Base-by-base conservation (phyloP, 2,888 invertebrate species). In the Lasioglossum leucozonium region DNA sequence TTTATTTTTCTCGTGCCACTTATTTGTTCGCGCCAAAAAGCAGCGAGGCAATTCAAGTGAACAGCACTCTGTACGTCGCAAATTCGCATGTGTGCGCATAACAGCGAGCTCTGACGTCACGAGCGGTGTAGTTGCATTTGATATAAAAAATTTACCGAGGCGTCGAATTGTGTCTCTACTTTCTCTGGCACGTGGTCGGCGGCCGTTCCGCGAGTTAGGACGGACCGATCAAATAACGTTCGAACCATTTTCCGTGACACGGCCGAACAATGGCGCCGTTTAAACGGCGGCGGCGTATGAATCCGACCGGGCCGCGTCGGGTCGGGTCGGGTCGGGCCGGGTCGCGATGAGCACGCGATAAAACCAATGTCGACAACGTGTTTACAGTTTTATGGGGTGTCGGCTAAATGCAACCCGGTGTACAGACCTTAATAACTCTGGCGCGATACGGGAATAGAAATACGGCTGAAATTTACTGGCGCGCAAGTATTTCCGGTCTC, bases 371-470 rank as follows among this genome's bases (percentile, higher is more conserved):
- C 77, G 83, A 87, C 82, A 88, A 81, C 88, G 84, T 87, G 90
- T 90, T 88, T 86, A 83, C 90, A 88, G 87, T 90, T 90, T 90
- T 90, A 90, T 89, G 90, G 87, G 86, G 85, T 90, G 90, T 85
- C 65, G 84, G 84, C 75, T 80, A 82, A 88, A 88, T 87, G 84
- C 84, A 74, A 81, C 89, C 72, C 82, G 73, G 73, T 73, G 80
- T 73, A 75, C 79, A 65, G 72, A 44, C 87, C 83, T 88, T 88
- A 88, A 88, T 85, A 88, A 88, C 82, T 88, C 82, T 85, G 72
- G 77, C 81, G 85, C 72, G 83, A 85, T 87, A 78, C 82, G 77
- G 69, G 81, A 81, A 82, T 81, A 88, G 88, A 87, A 87, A 86
- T 78, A 72, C 81, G 83, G 16, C 26, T 74, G 75, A 82, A 79